phyloP scores from a whole-genome alignment of 1,140 invertebrate species.

The Bombus impatiens region DNA sequence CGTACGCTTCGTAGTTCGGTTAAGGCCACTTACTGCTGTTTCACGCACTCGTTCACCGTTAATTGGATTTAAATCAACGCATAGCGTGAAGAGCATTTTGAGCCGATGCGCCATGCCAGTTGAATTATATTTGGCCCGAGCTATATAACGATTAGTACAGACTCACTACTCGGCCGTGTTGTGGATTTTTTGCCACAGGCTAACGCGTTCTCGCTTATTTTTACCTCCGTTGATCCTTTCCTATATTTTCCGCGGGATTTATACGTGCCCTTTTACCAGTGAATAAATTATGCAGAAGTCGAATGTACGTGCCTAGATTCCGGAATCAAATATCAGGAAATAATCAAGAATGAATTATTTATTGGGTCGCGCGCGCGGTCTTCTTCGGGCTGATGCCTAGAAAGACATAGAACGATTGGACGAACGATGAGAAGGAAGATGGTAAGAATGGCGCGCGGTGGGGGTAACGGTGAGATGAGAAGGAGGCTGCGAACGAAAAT shows the following conservation, averaged over 20 bases:
- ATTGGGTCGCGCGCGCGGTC: conserved; percentile 44
- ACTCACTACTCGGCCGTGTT: background rate
- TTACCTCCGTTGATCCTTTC: background rate
- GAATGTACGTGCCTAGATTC: conserved; percentile 48
- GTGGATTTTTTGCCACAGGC: background rate
- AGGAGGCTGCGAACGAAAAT: background rate
- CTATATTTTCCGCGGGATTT: conserved; percentile 37
- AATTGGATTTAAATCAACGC: conserved; percentile 58
- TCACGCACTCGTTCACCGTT: conserved; percentile 46
- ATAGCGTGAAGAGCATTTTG: conserved; percentile 39
- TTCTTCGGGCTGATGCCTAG: background rate
- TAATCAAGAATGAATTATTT: conserved; percentile 66
- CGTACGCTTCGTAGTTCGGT: conserved; percentile 43
- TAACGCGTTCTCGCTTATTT: background rate
- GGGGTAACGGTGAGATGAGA: background rate
- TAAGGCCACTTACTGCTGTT: conserved; percentile 52
- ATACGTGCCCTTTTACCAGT: conserved; percentile 28
- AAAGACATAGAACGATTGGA: background rate
- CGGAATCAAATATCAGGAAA: conserved; percentile 58
- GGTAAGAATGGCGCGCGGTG: no score
- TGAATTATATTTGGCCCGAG: background rate
- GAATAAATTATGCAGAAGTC: conserved; percentile 56
- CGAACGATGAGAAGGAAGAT: background rate
- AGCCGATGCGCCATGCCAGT: conserved; percentile 7
- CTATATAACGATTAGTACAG: background rate